These are phyloP conservation scores for Phoxinus phoxinus DNA, from an alignment of 2,113 vertebrate genomes.

Conservation along the genomic window DNA sequence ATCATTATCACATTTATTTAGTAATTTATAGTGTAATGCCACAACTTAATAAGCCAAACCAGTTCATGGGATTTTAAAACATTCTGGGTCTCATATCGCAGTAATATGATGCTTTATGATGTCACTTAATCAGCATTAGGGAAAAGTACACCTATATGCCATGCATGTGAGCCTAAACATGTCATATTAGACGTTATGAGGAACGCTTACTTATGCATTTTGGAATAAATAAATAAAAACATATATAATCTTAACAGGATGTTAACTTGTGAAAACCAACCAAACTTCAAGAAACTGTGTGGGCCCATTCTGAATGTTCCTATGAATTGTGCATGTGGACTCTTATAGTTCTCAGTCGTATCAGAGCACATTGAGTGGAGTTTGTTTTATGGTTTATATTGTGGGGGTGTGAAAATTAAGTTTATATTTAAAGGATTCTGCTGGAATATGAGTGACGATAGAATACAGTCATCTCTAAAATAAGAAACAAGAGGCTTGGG, in stretches of 20 bases:
- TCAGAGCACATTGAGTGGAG: not conserved
- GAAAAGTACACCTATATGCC: not conserved
- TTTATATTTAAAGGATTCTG: not conserved
- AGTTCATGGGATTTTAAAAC: not conserved
- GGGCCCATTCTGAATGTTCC: not conserved
- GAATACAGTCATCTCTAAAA: constrained; percentile 36
- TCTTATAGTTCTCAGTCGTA: not conserved
- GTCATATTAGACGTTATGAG: not conserved
- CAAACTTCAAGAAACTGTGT: not conserved
- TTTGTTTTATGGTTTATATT: constrained; percentile 3
- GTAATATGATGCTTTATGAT: constrained; percentile 18
- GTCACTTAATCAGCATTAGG: constrained; percentile 20
- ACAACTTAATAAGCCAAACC: not conserved
- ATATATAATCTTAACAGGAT: not conserved
- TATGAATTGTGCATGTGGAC: not conserved
- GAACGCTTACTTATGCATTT: not conserved
- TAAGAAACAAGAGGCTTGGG: not conserved
- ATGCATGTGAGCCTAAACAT: not conserved
- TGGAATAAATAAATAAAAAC: not conserved
- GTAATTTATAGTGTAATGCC: no score
- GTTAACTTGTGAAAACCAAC: not conserved
- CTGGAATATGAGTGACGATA: constrained; percentile 14
- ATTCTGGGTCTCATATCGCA: not conserved
- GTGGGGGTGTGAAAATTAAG: not conserved
- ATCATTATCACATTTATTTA: no score